Base-by-base conservation (phyloP, 2,888 invertebrate species). In the Chrysomela aeneicollis region DNA sequence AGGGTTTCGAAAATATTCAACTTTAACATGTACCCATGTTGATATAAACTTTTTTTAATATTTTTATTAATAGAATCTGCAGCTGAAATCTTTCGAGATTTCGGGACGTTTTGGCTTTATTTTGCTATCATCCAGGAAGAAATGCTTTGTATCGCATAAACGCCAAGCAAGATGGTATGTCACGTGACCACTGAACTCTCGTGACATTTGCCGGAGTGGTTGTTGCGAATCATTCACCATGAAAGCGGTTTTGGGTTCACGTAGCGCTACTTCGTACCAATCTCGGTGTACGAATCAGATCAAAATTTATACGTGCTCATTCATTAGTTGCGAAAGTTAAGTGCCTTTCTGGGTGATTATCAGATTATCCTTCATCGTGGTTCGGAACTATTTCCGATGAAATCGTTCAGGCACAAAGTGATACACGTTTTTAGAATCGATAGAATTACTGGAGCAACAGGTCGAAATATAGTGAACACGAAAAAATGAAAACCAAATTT, bases 301-400 rank as follows among this genome's bases (percentile, higher is more conserved):
- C 72, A 66, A 59, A 62, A 57, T 52, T 35, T 42, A 53, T 55
- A 30, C 50, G 59, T 52, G 60, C 71, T 72, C 73, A 74, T 74
- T 73, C 71, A 76, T 63, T 74, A 76, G 73, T 72, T 72, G 65
- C 64, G 49, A 64, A 71, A 68, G 63, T 70, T 71, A 67, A 71
- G 66, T 64, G 62, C 47, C 50, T 47, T 59, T 42, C 26, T n/a
- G 51, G 63, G 67, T 67, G 67, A 66, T 67, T 64, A 59, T 59
- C 59, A 3, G 67, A 67, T 67, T 64, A 59, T 59, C 59, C n/a
- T n/a, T n/a, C 54, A 67, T 58, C 59, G 59, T 2, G 19, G 8
- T 26, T 15, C 42, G 15, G 10, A 1, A 42, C n/a, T 42, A 15
- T 42, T 42, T 42, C 4, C 42, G 1, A 42, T 15, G n/a, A 15